Evolutionary conservation across 2,888 invertebrate genomes (phyloP).

Genomic region (Rhogogaster chlorosoma): DNA sequence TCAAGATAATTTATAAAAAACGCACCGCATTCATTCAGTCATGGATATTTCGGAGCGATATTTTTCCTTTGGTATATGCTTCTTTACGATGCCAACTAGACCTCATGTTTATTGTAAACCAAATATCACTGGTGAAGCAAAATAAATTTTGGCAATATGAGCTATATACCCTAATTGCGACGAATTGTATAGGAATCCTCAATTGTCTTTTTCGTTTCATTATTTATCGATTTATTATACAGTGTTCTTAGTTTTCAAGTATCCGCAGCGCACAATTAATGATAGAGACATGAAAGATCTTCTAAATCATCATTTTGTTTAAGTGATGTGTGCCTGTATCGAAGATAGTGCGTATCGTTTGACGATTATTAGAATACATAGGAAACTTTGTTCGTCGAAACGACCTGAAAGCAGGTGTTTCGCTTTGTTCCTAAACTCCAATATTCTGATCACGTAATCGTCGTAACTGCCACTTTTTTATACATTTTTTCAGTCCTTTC

Average conservation of each 20-base stretch:
- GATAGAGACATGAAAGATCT: neutral
- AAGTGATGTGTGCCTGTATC: neutral
- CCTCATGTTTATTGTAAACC: too few species aligned
- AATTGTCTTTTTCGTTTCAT: too few species aligned
- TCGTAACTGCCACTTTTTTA: neutral
- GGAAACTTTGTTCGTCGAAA: neutral
- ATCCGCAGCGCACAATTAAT: neutral
- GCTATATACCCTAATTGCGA: too few species aligned
- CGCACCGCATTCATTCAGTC: too few species aligned
- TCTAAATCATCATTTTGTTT: neutral
- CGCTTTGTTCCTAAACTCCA: neutral
- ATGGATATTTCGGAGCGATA: too few species aligned
- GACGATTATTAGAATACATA: neutral
- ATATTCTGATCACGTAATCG: slow-evolving; percentile 2
- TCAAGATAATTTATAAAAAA: too few species aligned
- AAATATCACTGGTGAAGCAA: too few species aligned
- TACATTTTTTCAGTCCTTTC: neutral
- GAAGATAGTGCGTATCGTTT: neutral
- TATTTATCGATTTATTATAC: too few species aligned
- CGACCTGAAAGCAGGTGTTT: neutral
- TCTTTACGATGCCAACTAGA: too few species aligned
- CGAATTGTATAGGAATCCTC: too few species aligned
- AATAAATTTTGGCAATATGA: too few species aligned
- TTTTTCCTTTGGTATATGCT: too few species aligned
- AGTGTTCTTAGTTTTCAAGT: neutral